Conservation (phyloP, 2,888 invertebrate species). For the Drosophila ezoana region DNA sequence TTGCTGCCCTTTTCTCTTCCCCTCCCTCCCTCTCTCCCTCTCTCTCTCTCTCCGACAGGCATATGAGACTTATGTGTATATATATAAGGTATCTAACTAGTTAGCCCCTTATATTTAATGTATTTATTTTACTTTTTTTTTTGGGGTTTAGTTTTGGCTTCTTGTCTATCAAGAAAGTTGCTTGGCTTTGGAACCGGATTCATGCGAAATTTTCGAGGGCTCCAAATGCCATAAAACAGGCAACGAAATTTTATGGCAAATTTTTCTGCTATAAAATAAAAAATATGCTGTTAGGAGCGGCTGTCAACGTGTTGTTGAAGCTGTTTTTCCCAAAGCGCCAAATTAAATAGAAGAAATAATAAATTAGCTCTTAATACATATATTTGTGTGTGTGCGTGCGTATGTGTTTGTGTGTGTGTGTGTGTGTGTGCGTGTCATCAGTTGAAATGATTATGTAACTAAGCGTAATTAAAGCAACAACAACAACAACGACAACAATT, state of each 20-base stretch:
- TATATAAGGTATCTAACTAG: conserved; percentile 7
- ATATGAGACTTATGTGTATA: neutral
- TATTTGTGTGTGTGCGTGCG: conserved; percentile 2
- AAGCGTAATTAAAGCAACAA: conserved; percentile 66
- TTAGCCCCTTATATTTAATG: conserved; percentile 38
- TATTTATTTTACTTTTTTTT: conserved; percentile 27
- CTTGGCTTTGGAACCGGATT: conserved; percentile 41
- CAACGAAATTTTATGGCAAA: conserved; percentile 41
- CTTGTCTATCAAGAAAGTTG: conserved; percentile 43
- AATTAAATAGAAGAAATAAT: conserved; percentile 42
- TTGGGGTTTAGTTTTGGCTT: neutral
- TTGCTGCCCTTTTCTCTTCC: neutral
- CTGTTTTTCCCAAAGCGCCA: conserved; percentile 38
- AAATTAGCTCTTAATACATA: conserved; percentile 21
- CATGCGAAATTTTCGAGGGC: conserved; percentile 35
- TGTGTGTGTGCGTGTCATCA: conserved; percentile 62
- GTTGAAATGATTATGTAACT: conserved; percentile 66
- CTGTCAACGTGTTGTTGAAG: conserved; percentile 39
- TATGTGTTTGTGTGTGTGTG: conserved; percentile 21
- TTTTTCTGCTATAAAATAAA: conserved; percentile 6
- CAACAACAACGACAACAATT: conserved; percentile 43
- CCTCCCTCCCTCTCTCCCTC: conserved; percentile 4
- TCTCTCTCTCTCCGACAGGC: conserved; percentile 5
- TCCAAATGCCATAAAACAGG: conserved; percentile 45
- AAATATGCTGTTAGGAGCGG: conserved; percentile 12